Evolutionary conservation across 1,140 invertebrate genomes (phyloP).

Genomic region (Penaeus indicus): DNA sequence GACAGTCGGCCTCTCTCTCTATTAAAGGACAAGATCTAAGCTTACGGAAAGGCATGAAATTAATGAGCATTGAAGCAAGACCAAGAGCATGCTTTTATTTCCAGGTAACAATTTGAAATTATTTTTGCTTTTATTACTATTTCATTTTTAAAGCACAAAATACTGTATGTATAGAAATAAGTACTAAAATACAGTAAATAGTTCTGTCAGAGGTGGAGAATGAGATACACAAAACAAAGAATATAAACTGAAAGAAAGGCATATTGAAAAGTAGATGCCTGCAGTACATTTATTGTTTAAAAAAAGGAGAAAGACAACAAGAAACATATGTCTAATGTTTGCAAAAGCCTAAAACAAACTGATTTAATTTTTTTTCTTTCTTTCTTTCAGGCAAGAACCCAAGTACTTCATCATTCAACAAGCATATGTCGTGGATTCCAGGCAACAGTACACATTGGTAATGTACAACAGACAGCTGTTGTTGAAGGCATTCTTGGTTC

Average conservation of each 20-base stretch:
- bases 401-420: slow-evolving; percentile 86
- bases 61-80: slow-evolving; percentile 73
- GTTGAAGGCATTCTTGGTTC: slow-evolving; percentile 79
- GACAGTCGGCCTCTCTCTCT: slow-evolving; percentile 92
- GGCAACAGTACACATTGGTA: slow-evolving; percentile 94
- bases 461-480: slow-evolving; percentile 93
- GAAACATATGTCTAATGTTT: background rate
- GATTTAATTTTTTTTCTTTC: background rate
- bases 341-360: background rate
- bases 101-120: slow-evolving; percentile 74
- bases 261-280: too few species aligned
- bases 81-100: slow-evolving; percentile 82
- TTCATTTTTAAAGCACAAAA: too few species aligned
- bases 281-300: too few species aligned
- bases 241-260: too few species aligned
- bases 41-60: slow-evolving; percentile 88
- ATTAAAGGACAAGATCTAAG: slow-evolving; percentile 76
- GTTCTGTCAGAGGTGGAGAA: too few species aligned
- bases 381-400: slow-evolving; percentile 81
- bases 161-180: too few species aligned
- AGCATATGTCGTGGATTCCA: slow-evolving; percentile 91
- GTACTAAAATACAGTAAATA: too few species aligned
- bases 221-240: too few species aligned
- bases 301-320: too few species aligned
- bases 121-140: background rate